phyloP scores from a whole-genome alignment of 1,140 invertebrate genomes.

The Phymastichus coffea region DNA sequence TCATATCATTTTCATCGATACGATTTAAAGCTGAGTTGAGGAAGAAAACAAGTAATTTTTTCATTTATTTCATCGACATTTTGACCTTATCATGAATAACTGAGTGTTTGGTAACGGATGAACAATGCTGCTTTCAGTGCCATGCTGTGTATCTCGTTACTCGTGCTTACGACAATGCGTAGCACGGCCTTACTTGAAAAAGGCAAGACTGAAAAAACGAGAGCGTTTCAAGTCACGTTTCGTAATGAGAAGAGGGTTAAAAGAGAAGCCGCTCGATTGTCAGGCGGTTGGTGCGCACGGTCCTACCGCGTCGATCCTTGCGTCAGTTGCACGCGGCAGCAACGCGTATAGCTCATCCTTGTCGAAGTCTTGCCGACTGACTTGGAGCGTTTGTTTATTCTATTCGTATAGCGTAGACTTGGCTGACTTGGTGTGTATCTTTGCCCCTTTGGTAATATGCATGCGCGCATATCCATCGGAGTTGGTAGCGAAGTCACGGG shows the following conservation, averaged over 20 bases:
- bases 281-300: neutral
- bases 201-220: neutral
- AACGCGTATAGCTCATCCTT: too few species aligned
- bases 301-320: constrained; percentile 1
- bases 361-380: constrained; percentile 27
- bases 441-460: constrained; percentile 37
- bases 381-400: constrained; percentile 45
- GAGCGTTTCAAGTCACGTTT: constrained; percentile 15
- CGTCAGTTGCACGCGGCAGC: too few species aligned
- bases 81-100: too few species aligned
- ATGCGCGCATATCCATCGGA: constrained; percentile 39
- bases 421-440: constrained; percentile 51
- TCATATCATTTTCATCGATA: too few species aligned
- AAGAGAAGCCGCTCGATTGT: constrained; percentile 27
- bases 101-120: too few species aligned
- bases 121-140: too few species aligned
- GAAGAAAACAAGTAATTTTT: too few species aligned
- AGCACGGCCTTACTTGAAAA: too few species aligned
- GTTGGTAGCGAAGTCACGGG: constrained; percentile 35
- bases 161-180: too few species aligned
- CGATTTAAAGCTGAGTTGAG: too few species aligned
- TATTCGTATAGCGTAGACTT: constrained; percentile 48
- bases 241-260: constrained; percentile 35
- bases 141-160: too few species aligned
- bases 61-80: too few species aligned